Conservation (phyloP, 1,140 invertebrate genomes). For the Sminthurinus signatus region DNA sequence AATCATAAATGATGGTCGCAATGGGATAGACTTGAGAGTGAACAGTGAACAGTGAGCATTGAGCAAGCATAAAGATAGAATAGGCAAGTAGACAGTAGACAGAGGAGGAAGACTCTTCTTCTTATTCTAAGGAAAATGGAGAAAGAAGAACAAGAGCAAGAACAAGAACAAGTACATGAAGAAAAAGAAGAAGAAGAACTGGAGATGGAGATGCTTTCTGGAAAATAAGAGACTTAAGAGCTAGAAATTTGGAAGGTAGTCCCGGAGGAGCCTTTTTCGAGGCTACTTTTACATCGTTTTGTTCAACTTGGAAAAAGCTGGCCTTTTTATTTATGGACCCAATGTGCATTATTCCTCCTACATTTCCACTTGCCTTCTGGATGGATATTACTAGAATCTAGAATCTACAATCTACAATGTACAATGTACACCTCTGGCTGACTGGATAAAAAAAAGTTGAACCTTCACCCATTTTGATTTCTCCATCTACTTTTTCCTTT, state of each 20-base stretch:
- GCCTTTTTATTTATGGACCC: constrained; percentile 40
- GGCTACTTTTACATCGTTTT: constrained; percentile 40
- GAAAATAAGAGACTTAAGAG: not conserved
- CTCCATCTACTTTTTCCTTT: constrained; percentile 15
- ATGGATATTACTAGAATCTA: too few relatives aligned
- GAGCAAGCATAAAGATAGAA: constrained; percentile 2
- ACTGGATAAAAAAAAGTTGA: too few relatives aligned
- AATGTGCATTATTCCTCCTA: constrained; percentile 37
- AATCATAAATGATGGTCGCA: constrained; percentile 20
- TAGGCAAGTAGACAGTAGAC: constrained; percentile 5
- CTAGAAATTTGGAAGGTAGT: constrained; percentile 23
- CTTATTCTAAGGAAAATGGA: too few relatives aligned
- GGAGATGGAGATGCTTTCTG: constrained; percentile 2
- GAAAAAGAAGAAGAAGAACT: constrained; percentile 4
- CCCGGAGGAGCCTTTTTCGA: constrained; percentile 35
- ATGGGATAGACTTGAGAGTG: constrained; percentile 6
- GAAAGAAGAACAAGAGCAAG: too few relatives aligned
- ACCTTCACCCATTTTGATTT: constrained; percentile 37
- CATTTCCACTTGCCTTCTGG: constrained; percentile 30
- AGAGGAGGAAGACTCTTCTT: constrained; percentile 6
- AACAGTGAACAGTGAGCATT: not conserved
- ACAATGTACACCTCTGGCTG: too few relatives aligned
- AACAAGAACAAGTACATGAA: not conserved
- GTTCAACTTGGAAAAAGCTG: constrained; percentile 30
- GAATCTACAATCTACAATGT: too few relatives aligned